Evolutionary conservation across 2,113 vertebrate genomes (phyloP).

Genomic region (Gulo gulo): DNA sequence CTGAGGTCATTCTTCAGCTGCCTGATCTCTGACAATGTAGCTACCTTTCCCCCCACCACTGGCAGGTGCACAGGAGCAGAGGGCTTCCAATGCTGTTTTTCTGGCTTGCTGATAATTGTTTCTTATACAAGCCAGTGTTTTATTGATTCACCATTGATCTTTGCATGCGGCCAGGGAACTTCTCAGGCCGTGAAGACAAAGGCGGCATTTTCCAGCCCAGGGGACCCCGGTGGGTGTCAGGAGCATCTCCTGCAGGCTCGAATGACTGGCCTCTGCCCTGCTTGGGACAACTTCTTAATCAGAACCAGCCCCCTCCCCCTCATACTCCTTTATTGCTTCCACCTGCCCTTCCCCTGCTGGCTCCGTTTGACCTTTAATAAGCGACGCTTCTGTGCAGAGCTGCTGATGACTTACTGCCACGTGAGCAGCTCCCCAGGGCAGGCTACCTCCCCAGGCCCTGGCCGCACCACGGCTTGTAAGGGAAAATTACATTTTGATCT

Average conservation of each 20-base stretch:
- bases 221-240: neutral
- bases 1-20: neutral
- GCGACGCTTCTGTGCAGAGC: neutral
- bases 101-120: constrained; percentile 43
- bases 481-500: constrained; percentile 78
- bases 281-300: constrained; percentile 49
- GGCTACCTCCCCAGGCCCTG: neutral
- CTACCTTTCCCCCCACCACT: neutral
- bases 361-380: constrained; percentile 75
- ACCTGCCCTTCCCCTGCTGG: neutral
- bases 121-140: constrained; percentile 20
- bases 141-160: constrained; percentile 60
- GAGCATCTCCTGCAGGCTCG: neutral
- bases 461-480: constrained; percentile 57
- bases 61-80: neutral
- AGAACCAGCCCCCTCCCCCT: neutral
- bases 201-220: neutral
- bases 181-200: neutral
- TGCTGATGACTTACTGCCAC: constrained; percentile 29
- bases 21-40: neutral
- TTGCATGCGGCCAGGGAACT: constrained; percentile 30
- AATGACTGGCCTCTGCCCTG: constrained; percentile 36
- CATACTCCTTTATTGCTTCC: constrained; percentile 33
- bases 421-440: constrained; percentile 56
- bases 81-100: neutral